A percentile compares a stretch with the other conserved stretches of the same genome.
Evolutionary conservation across 2,113 vertebrate species (phyloP).

Genomic region (Pycnonotus jocosus): DNA sequence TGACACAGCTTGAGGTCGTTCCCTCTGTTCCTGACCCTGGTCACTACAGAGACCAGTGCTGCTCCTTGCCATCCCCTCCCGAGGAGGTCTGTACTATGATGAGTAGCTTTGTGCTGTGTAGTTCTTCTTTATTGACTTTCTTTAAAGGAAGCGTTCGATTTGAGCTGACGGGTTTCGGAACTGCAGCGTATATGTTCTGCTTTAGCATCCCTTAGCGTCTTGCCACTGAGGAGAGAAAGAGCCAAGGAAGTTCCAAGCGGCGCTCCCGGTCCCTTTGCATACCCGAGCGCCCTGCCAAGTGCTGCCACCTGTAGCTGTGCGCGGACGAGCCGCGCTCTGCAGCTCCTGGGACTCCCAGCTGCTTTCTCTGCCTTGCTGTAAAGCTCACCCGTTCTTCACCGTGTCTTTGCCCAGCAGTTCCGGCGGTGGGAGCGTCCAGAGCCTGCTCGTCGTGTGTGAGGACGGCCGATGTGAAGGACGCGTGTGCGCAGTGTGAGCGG

Average conservation of each 20-base stretch:
- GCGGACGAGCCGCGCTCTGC: accelerated
- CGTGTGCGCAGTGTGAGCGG: conserved; percentile 64
- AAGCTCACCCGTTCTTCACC: background rate
- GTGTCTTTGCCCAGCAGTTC: background rate
- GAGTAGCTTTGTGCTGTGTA: background rate
- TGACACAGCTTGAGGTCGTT: background rate
- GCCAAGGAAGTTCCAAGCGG: accelerated
- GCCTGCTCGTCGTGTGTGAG: conserved; percentile 72
- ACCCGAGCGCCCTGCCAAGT: accelerated
- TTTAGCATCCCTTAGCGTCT: no score
- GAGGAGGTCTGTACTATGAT: background rate
- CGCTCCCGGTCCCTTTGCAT: background rate
- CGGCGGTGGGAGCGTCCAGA: background rate
- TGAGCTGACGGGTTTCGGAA: background rate
- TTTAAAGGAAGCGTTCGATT: background rate
- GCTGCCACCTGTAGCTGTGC: background rate
- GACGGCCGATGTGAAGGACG: conserved; percentile 44
- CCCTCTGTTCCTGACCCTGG: background rate
- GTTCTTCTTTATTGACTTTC: background rate
- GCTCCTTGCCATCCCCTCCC: background rate
- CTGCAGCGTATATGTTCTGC: accelerated
- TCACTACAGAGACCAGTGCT: background rate
- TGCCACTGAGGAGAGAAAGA: accelerated
- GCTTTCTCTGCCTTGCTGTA: background rate
- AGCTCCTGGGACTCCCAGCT: accelerated